Percentiles rank a stretch among this genome's conserved stretches.
phyloP scores from a whole-genome alignment of 2,113 vertebrate genomes.

The Gymnarchus niloticus region DNA sequence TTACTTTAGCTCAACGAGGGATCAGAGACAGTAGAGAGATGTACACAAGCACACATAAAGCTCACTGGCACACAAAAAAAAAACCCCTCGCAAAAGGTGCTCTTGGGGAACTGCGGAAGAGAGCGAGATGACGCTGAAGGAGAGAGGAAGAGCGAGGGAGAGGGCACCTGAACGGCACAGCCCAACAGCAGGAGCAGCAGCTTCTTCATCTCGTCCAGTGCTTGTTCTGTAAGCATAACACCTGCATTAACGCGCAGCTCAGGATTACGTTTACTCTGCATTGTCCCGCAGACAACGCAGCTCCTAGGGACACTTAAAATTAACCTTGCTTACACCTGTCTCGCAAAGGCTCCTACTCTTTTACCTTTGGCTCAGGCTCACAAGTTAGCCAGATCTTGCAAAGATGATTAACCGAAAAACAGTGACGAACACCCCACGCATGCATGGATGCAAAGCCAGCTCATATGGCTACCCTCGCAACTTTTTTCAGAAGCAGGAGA shows the following conservation, averaged over 20 bases:
- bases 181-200: slow-evolving; percentile 86
- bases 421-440: neutral
- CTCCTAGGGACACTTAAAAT: too few relatives aligned
- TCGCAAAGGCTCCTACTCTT: neutral
- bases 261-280: too few relatives aligned
- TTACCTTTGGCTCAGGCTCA: neutral
- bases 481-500: neutral
- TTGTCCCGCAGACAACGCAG: too few relatives aligned
- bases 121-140: neutral
- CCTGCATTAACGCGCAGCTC: neutral
- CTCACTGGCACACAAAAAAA: too few relatives aligned
- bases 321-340: neutral
- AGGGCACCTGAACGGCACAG: slow-evolving; percentile 91
- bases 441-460: neutral
- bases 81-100: too few relatives aligned
- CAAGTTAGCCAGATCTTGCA: neutral
- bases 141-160: neutral
- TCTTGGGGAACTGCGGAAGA: neutral
- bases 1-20: neutral
- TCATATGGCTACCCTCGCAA: neutral
- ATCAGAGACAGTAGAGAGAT: neutral
- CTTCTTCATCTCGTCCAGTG: slow-evolving; percentile 89
- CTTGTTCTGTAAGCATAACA: slow-evolving; percentile 71
- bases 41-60: too few relatives aligned
- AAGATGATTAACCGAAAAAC: neutral